Base-by-base conservation (phyloP, 2,797 vertebrate species). In the Cirrhinus mrigala region DNA sequence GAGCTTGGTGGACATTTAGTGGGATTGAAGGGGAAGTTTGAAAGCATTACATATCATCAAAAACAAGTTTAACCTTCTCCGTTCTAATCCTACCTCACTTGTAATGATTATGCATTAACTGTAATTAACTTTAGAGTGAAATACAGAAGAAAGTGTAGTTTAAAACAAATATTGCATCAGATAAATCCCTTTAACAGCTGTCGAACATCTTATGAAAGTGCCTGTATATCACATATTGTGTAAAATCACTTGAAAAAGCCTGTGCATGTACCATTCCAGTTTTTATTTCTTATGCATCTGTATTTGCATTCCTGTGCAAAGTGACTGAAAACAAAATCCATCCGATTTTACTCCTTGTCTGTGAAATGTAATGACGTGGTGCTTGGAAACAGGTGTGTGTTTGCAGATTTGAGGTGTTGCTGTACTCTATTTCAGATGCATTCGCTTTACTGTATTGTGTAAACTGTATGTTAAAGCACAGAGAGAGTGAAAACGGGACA, bases 1-100 rank as follows among this genome's bases (percentile, higher is more conserved):
- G 52, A 20, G 27, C 37, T 68, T 27, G 7, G n/a, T 73, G 52
- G n/a, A 4, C 3, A 40, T 9, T 79, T 6, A 12, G 27, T 79
- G 11, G 6, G 44, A 83, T 64, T 50, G 1, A 50, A 24, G 60
- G 4, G 22, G 54, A 64, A n/a, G 8, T 33, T 14, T 82, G 1
- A 58, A 27, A 73, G 37, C 68, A 71, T 81, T 71, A 73, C 3
- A 73, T 60, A 2, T 82, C 27, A 9, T 7, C 33, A 29, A 18
- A 20, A n/a, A 44, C 37, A 22, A 4, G 7, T 60, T 71, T 27
- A 58, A n/a, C 18, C 20, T n/a, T 58, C 27, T 76, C 18, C 18
- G 37, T 64, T 83, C 56, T 74, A 86, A 64, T 29, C 60, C 70
- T 78, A 79, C 58, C 77, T 81, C 81, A 75, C n/a, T 56, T 6